phyloP scores from a whole-genome alignment of 37 sponge, comb jelly and placozoan species.

The Eunapius fragilis region DNA sequence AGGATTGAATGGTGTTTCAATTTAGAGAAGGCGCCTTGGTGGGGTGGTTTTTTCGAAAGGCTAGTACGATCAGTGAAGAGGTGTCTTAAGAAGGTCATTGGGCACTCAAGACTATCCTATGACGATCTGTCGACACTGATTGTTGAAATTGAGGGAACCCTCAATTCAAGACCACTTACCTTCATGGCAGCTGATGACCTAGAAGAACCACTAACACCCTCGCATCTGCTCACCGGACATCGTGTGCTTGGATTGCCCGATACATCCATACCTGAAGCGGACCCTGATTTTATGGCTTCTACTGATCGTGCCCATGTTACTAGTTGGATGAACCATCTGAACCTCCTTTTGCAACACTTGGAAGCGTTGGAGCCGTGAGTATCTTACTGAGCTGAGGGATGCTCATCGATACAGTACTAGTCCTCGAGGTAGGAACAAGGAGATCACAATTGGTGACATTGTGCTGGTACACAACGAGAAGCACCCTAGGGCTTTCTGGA shows the following conservation, averaged over 20 bases:
- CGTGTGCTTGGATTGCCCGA: neutral
- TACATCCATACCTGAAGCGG: too few species aligned
- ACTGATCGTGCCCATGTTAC: neutral
- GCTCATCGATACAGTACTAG: conserved; percentile 8
- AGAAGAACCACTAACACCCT: conserved; percentile 49
- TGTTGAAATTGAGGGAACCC: conserved; percentile 26
- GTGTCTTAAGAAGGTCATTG: conserved; percentile 43
- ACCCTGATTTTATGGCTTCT: conserved; percentile 1
- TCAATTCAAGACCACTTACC: conserved; percentile 45
- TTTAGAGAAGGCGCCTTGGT: conserved; percentile 56
- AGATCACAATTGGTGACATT: conserved; percentile 6
- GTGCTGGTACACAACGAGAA: conserved; percentile 13
- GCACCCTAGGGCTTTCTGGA: conserved; percentile 8
- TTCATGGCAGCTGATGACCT: conserved; percentile 21
- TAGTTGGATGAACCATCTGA: neutral
- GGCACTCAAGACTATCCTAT: conserved; percentile 38
- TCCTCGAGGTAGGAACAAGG: neutral
- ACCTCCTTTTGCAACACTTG: conserved; percentile 8
- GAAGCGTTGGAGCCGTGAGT: conserved; percentile 8
- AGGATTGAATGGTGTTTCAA: too few species aligned
- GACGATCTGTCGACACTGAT: conserved; percentile 49
- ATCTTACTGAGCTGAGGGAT: conserved; percentile 4
- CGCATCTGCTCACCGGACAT: neutral
- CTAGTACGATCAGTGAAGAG: conserved; percentile 38
- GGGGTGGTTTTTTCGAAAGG: conserved; percentile 62